phyloP scores from a whole-genome alignment of 2,797 vertebrate species.

The Cygnus olor region DNA sequence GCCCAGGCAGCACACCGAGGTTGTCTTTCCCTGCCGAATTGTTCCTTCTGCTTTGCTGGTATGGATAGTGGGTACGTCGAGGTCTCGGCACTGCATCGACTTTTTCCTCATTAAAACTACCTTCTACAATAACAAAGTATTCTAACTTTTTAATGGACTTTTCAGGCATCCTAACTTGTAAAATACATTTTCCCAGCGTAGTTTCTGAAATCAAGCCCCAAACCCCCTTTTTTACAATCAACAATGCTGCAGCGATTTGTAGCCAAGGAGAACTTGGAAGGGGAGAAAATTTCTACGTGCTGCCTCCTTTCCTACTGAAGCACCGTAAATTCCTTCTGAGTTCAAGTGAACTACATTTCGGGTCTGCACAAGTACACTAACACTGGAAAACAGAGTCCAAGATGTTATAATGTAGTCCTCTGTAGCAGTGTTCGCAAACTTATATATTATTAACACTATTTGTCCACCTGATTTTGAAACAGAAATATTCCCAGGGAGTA shows the following conservation, averaged over 20 bases:
- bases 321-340: neutral
- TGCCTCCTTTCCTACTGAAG: neutral
- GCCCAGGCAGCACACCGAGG: neutral
- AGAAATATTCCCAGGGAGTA: neutral
- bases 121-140: neutral
- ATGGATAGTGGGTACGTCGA: neutral
- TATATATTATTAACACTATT: conserved; percentile 1
- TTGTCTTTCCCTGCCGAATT: neutral
- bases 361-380: neutral
- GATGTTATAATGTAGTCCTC: neutral
- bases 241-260: neutral
- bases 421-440: neutral
- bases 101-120: neutral
- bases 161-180: neutral
- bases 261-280: neutral
- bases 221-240: neutral
- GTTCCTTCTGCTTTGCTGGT: neutral
- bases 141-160: neutral
- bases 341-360: neutral
- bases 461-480: conserved; percentile 9
- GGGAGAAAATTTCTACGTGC: neutral
- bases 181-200: neutral
- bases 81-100: neutral
- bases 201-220: neutral
- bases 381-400: neutral